Evolutionary conservation across 2,113 vertebrate species (phyloP).

Genomic region (Scolopax mira): DNA sequence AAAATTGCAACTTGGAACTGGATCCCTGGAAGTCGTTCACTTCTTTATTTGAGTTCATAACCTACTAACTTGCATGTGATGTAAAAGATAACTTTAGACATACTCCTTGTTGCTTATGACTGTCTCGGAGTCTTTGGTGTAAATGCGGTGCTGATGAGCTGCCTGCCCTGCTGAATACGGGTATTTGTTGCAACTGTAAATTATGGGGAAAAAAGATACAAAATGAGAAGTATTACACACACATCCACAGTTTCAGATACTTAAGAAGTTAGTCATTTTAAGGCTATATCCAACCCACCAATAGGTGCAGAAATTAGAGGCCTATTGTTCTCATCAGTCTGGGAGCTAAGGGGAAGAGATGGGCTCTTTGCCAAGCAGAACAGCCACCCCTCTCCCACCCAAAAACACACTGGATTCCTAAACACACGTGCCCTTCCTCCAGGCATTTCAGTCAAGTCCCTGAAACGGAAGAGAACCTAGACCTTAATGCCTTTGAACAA

Average conservation of each 20-base stretch:
- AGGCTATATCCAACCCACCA: not conserved
- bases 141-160: not conserved
- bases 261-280: not conserved
- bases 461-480: not conserved
- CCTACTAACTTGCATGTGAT: not conserved
- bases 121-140: slow-evolving; percentile 1
- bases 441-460: not conserved
- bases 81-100: slow-evolving; percentile 19
- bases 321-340: not conserved
- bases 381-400: not conserved
- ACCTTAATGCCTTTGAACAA: not conserved
- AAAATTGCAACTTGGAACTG: not conserved
- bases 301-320: not conserved
- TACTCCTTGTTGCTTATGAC: slow-evolving; percentile 54
- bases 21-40: not conserved
- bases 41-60: not conserved
- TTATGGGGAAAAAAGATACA: not conserved
- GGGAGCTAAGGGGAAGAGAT: not conserved
- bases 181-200: slow-evolving; percentile 48
- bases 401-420: not conserved
- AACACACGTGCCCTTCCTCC: accelerated
- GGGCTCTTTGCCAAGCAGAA: not conserved
- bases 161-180: slow-evolving; percentile 15
- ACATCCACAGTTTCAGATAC: not conserved
- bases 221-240: not conserved